A percentile compares a stretch with the other conserved stretches of the same genome.
Evolutionary conservation across 2,113 vertebrate species (phyloP).

Genomic region (Sylvia atricapilla): DNA sequence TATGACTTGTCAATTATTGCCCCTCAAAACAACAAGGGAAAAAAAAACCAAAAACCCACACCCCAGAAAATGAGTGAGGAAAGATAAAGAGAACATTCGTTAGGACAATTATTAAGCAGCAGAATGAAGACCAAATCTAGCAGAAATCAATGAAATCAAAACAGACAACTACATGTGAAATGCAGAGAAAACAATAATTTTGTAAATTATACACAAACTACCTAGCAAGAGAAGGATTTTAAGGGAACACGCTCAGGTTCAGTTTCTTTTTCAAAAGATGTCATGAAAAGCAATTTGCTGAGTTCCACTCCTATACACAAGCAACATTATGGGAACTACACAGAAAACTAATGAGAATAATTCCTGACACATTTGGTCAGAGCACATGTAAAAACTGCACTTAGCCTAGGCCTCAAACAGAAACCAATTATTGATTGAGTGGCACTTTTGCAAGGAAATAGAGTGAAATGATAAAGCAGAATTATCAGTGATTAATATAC

Average conservation of each 20-base stretch:
- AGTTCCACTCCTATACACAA: not conserved
- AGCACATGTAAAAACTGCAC: not conserved
- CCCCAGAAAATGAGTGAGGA: not conserved
- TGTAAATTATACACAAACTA: not conserved
- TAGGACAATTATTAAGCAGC: not conserved
- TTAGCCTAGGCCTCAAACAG: not conserved
- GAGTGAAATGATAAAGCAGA: not conserved
- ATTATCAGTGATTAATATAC: not conserved
- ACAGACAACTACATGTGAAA: not conserved
- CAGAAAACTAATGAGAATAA: rapidly evolving
- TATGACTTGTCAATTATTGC: not conserved
- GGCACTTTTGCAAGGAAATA: not conserved
- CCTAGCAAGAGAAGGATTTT: not conserved
- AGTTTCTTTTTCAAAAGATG: not conserved
- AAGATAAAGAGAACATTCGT: not conserved
- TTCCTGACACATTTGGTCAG: rapidly evolving
- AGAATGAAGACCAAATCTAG: not conserved
- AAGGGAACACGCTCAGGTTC: not conserved
- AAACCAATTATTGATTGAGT: not conserved
- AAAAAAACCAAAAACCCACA: not conserved
- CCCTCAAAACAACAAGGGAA: not conserved
- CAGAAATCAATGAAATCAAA: not conserved
- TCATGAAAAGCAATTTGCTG: not conserved
- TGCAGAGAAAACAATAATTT: not conserved
- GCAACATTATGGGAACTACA: not conserved